Base-by-base conservation (phyloP, 2,888 invertebrate genomes). In the Hirtodrosophila alboralis region DNA sequence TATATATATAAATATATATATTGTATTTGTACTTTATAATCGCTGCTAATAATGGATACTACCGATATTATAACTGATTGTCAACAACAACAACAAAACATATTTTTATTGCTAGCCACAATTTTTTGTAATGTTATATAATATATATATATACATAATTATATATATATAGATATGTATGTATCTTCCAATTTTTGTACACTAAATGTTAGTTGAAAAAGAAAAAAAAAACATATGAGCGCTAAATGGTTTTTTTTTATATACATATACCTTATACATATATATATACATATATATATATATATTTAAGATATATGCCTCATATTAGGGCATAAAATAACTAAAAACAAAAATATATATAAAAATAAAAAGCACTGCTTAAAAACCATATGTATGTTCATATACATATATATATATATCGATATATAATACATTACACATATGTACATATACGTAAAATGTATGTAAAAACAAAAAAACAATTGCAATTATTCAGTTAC, bases 101-200 rank as follows among this genome's bases (percentile, higher is more conserved):
- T 68, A 77, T 80, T 79, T 84, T 81, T 77, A 79, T 71, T 68
- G 84, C 78, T 79, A 79, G 79, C 81, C 75, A 81, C 84, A 79
- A 79, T 79, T 79, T 79, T 81, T 69, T 72, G 66, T 71, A 71
- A 66, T 74, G 75, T 69, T 72, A 62, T 70, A 70, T 58, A 70
- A 37, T 51, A n/a, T 48, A 53, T 51, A 60, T 27, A 31, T 37
- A 51, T 43, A 56, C 38, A 52, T 16, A 58, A 41, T 45, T 52
- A 51, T 27, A 59, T 38, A 41, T 31, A 38, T 62, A 48, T 38
- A 56, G 41, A 23, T 12, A 12, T 47, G 40, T 67, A 49, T 66
- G 43, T 63, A 78, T 66, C 80, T 77, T 75, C 66, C 80, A 75
- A 81, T 71, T 79, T 83, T 84, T 79, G 81, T 84, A 79, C 84